Evolutionary conservation across 2,797 vertebrate species (phyloP).

Genomic region (Mallotus villosus): DNA sequence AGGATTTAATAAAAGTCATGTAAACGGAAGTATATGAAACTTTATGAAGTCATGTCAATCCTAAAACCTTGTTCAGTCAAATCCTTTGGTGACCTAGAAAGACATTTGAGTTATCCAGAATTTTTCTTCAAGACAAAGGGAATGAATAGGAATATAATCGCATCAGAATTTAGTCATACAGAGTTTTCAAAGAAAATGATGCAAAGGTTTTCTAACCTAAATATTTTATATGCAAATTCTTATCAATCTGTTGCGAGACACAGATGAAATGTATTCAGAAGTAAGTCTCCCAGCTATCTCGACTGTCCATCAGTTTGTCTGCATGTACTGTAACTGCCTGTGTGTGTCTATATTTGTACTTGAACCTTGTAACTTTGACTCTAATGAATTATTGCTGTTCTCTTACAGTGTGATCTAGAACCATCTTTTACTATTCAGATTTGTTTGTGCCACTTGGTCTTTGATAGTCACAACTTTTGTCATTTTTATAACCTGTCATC

Average conservation of each 20-base stretch:
- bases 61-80: background rate
- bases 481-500: slow-evolving; percentile 28
- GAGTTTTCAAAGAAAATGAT: background rate
- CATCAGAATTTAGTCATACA: background rate
- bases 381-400: slow-evolving; percentile 49
- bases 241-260: background rate
- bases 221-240: background rate
- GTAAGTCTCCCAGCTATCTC: background rate
- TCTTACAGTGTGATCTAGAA: slow-evolving; percentile 60
- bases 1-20: background rate
- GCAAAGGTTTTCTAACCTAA: background rate
- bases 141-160: background rate
- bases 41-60: background rate
- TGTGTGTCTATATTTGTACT: slow-evolving; percentile 58
- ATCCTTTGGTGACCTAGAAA: background rate
- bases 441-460: slow-evolving; percentile 59
- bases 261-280: background rate
- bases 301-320: slow-evolving; percentile 63
- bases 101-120: background rate
- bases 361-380: slow-evolving; percentile 53
- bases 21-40: background rate
- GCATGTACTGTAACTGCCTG: slow-evolving; percentile 69
- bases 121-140: background rate
- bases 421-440: slow-evolving; percentile 40
- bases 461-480: slow-evolving; percentile 44